These are phyloP conservation scores for Pyrochroa serraticornis DNA, from an alignment of 2,888 invertebrate genomes.

Conservation along the genomic window DNA sequence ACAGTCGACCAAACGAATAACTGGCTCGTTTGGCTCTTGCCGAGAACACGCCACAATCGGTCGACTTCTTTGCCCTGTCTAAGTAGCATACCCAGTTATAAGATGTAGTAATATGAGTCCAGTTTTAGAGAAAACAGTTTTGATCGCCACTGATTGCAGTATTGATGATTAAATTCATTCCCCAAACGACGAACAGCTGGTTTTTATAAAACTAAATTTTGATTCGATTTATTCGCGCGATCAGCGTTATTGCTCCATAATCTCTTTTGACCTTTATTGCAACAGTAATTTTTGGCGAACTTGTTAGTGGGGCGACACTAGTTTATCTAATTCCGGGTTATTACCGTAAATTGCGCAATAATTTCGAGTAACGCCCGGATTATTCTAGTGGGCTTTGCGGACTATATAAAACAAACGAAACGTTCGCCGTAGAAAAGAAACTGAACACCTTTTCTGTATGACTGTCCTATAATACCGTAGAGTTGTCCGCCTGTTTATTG, in stretches of 20 bases:
- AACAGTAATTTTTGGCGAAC: too few species aligned
- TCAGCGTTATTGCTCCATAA: too few species aligned
- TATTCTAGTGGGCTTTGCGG: conserved; percentile 1
- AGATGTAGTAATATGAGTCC: conserved; percentile 54
- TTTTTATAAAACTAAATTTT: too few species aligned
- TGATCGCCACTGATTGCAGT: conserved; percentile 32
- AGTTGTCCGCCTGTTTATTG: conserved; percentile 33
- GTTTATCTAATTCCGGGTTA: too few species aligned
- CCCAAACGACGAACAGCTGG: too few species aligned
- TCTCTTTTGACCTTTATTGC: too few species aligned
- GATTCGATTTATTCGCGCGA: too few species aligned
- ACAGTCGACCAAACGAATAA: conserved; percentile 38
- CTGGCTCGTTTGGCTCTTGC: conserved; percentile 6
- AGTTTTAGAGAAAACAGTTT: conserved; percentile 52
- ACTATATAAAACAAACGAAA: conserved; percentile 28
- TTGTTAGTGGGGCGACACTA: too few species aligned
- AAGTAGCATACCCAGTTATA: conserved; percentile 54
- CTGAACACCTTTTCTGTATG: conserved; percentile 43
- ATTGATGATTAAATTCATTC: conserved; percentile 6
- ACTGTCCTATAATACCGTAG: conserved; percentile 48
- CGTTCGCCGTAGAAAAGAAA: conserved; percentile 38
- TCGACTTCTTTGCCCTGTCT: conserved; percentile 39
- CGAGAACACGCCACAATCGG: conserved; percentile 28
- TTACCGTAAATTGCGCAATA: background rate
- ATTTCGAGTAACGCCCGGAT: background rate